Percentiles rank a stretch among this genome's conserved stretches.
phyloP scores from a whole-genome alignment of 2,797 vertebrate species.

The Catharus ustulatus region DNA sequence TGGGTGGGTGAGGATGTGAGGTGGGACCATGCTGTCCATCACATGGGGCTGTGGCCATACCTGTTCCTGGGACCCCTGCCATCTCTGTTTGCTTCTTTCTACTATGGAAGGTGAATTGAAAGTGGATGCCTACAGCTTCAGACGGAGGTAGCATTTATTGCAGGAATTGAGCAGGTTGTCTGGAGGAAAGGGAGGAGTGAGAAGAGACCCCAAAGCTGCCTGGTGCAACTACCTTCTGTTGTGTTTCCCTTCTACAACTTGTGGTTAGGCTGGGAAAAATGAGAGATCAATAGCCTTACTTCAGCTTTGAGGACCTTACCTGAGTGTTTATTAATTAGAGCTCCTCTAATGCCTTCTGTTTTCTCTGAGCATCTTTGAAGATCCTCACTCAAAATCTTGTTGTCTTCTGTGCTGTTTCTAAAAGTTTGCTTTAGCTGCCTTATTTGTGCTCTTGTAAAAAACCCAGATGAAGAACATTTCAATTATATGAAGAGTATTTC shows the following conservation, averaged over 20 bases:
- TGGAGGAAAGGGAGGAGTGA: background rate
- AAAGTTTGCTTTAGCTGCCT: background rate
- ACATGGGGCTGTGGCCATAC: background rate
- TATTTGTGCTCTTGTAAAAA: background rate
- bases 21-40: background rate
- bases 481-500: background rate
- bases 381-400: background rate
- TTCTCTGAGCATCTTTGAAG: background rate
- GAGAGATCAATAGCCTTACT: background rate
- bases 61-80: background rate
- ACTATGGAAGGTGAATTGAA: background rate
- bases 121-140: background rate
- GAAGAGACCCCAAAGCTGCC: background rate
- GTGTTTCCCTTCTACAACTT: background rate
- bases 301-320: background rate
- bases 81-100: background rate
- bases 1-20: background rate
- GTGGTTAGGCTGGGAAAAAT: background rate
- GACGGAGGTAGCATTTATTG: fast-evolving
- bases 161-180: background rate
- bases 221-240: background rate
- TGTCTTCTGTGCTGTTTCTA: background rate
- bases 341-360: background rate
- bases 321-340: background rate
- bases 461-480: background rate